Base-by-base conservation (phyloP, 2,888 invertebrate species). In the Alviniconcha strummeri region DNA sequence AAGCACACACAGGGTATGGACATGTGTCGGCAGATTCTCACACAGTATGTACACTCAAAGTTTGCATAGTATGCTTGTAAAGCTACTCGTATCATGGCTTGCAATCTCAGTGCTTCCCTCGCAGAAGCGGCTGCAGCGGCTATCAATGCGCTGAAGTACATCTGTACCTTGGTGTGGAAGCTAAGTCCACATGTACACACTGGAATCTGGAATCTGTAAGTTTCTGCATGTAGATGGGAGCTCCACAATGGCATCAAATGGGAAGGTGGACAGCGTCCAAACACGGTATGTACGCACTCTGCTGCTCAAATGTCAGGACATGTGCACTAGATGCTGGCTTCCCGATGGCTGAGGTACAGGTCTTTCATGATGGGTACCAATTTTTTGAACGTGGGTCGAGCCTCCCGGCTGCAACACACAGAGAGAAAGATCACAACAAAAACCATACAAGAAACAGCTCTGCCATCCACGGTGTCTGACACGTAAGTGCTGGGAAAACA, bases 361-460 rank as follows among this genome's bases (percentile, higher is more conserved):
- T 64, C 55, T n/a, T 84, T 82, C 82, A 85, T 80, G 15, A 19
- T 36, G 11, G 80, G 64, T 64, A 76, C 77, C 80, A 84, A 19
- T n/a, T 80, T 74, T 52, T 56, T 80, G 83, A 85, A 85, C 6
- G 80, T 78, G 6, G 85, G 85, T 15, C 85, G 74, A 8, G 72
- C 77, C 15, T 82, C 85, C 13, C 84, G 80, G 19, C 82, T 82
- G 77, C 36, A 36, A 36, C 36, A 36, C 36, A 36, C 36, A 64
- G 36, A 8, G 78, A 74, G 67, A 13, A 75, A 75, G 69, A 8
- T 69, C 54, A 60, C 1, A 72, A 55, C 55, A 64, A 80, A 57
- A n/a, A 77, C 36, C 36, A 36, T 3, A 36, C 3, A 36, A 36
- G 1, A 36, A 36, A 36, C 36, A 36, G 36, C 36, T 36, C 3